A percentile compares a stretch with the other conserved stretches of the same genome.
These are phyloP conservation scores for Anthopleura sola DNA, from an alignment of 64 coral and sea anemone species.

Conservation along the genomic window DNA sequence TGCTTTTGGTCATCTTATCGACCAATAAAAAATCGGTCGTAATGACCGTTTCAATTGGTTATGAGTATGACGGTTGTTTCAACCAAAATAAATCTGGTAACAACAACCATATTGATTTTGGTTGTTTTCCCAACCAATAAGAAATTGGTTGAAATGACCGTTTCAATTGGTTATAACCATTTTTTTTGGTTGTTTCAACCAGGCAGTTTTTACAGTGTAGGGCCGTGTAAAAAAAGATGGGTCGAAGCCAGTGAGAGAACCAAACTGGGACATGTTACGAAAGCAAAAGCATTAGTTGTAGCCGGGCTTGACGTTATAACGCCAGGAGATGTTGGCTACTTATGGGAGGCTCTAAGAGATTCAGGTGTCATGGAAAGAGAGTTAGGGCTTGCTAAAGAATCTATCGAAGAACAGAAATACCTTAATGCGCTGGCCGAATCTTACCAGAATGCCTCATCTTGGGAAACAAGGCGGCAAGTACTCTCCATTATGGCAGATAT, in stretches of 20 bases:
- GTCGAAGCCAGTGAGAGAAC: slow-evolving; percentile 9
- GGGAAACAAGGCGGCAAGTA: slow-evolving; percentile 29
- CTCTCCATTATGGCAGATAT: slow-evolving; percentile 21
- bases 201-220: too few relatives aligned
- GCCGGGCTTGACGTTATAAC: too few relatives aligned
- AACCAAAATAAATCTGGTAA: too few relatives aligned
- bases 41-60: too few relatives aligned
- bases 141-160: too few relatives aligned
- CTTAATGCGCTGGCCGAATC: slow-evolving; percentile 31
- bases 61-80: too few relatives aligned
- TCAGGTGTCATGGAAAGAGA: slow-evolving; percentile 31
- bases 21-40: too few relatives aligned
- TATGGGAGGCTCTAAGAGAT: slow-evolving; percentile 42
- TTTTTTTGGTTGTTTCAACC: too few relatives aligned
- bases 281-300: slow-evolving; percentile 5
- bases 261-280: slow-evolving; percentile 13
- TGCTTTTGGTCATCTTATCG: too few relatives aligned
- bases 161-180: too few relatives aligned
- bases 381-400: slow-evolving; percentile 14
- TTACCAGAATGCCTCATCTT: slow-evolving; percentile 25
- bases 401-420: slow-evolving; percentile 33
- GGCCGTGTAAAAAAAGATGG: slow-evolving; percentile 45
- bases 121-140: too few relatives aligned
- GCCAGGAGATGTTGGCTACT: slow-evolving; percentile 34
- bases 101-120: too few relatives aligned